phyloP scores from a whole-genome alignment of 2,888 invertebrate species.

The Tenodera sinensis region DNA sequence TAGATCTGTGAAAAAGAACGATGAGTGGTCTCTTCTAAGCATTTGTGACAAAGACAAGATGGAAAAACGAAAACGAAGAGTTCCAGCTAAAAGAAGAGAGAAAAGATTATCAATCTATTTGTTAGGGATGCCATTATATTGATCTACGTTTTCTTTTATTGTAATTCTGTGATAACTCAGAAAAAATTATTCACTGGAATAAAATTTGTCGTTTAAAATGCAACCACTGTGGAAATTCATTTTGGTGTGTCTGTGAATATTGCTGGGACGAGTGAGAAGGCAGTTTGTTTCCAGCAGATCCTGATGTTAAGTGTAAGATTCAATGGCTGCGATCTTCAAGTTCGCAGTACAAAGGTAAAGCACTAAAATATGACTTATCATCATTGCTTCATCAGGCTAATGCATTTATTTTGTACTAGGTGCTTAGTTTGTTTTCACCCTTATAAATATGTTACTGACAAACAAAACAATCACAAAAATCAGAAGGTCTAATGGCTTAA shows the following conservation, averaged over 20 bases:
- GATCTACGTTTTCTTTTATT: constrained; percentile 14
- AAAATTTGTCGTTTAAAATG: constrained; percentile 7
- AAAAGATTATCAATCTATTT: not conserved
- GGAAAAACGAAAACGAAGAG: not conserved
- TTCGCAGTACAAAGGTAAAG: not conserved
- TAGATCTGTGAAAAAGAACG: not conserved
- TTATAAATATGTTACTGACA: not conserved
- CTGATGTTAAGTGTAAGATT: too few relatives aligned
- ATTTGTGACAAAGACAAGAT: not conserved
- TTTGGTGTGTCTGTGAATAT: not conserved
- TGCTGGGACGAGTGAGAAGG: not conserved
- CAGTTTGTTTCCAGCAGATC: not conserved
- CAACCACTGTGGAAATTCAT: not conserved
- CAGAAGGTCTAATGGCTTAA: too few relatives aligned
- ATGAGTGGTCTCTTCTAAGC: not conserved
- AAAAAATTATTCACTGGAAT: constrained; percentile 10
- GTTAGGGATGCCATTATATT: constrained; percentile 11
- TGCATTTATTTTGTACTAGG: not conserved
- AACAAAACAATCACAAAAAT: too few relatives aligned
- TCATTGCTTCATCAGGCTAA: not conserved
- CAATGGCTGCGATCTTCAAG: not conserved
- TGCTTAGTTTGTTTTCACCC: not conserved
- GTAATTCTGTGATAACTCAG: constrained; percentile 19
- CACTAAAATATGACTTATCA: not conserved
- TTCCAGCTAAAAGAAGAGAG: not conserved